These are phyloP conservation scores for Disparrhopalites patrizii DNA, from an alignment of 2,888 invertebrate species.

Conservation along the genomic window DNA sequence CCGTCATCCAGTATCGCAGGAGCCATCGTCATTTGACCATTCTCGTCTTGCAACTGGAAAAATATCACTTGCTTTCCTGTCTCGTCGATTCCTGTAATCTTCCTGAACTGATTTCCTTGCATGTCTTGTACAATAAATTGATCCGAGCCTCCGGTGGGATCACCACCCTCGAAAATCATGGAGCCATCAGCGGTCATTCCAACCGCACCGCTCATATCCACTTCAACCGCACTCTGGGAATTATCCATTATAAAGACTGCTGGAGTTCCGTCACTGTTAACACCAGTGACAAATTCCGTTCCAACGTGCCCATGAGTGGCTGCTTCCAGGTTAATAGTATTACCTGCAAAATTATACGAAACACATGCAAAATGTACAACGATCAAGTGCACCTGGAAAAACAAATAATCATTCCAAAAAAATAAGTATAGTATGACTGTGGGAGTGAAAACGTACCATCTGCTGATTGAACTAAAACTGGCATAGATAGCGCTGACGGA, in stretches of 20 bases:
- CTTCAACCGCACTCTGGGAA: conserved; percentile 43
- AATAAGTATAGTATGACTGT: neutral
- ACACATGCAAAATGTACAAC: too few relatives aligned
- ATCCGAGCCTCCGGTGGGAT: conserved; percentile 20
- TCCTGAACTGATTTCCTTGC: conserved; percentile 44
- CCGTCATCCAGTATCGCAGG: conserved; percentile 33
- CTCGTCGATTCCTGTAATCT: conserved; percentile 44
- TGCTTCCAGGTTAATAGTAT: conserved; percentile 57
- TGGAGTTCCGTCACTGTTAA: conserved; percentile 40
- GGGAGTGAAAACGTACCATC: conserved; percentile 34
- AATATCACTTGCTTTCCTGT: conserved; percentile 45
- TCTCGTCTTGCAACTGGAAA: conserved; percentile 43
- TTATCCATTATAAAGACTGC: conserved; percentile 46
- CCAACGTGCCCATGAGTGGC: conserved; percentile 26
- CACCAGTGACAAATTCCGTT: conserved; percentile 29
- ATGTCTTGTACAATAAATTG: conserved; percentile 46
- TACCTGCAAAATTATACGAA: too few relatives aligned
- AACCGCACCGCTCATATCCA: conserved; percentile 45
- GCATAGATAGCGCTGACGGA: conserved; percentile 32
- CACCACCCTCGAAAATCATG: conserved; percentile 37
- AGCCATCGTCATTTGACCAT: conserved; percentile 35
- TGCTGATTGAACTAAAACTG: conserved; percentile 41
- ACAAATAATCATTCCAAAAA: neutral
- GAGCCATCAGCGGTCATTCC: conserved; percentile 46
- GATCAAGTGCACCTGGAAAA: neutral